A percentile compares a stretch with the other conserved stretches of the same genome.
phyloP scores from a whole-genome alignment of 2,888 invertebrate genomes.

The Beris chalybata region DNA sequence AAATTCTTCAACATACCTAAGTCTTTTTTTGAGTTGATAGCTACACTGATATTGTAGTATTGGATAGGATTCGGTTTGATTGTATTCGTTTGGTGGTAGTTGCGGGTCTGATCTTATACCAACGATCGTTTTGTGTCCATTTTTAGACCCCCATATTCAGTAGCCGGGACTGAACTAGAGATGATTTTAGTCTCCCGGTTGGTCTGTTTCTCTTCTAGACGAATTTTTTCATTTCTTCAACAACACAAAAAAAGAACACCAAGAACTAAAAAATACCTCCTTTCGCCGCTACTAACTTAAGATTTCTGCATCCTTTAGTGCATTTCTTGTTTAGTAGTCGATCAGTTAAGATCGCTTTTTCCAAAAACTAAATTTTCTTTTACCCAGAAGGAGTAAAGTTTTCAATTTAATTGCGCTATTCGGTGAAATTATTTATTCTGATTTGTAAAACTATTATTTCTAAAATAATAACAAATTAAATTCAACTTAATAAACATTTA shows the following conservation, averaged over 20 bases:
- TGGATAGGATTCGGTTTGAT: too few species aligned
- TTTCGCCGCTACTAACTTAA: conserved; percentile 25
- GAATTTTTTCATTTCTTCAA: conserved; percentile 2
- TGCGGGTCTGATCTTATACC: too few species aligned
- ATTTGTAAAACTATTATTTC: too few species aligned
- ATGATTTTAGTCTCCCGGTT: conserved; percentile 18
- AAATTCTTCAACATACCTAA: too few species aligned
- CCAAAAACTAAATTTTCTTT: conserved; percentile 1
- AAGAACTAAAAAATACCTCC: conserved; percentile 10
- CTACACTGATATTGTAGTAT: too few species aligned
- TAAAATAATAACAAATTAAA: too few species aligned
- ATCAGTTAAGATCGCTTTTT: conserved; percentile 51
- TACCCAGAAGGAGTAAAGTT: too few species aligned
- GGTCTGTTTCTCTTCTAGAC: conserved; percentile 23
- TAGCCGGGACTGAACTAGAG: conserved; percentile 11
- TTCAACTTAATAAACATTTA: too few species aligned
- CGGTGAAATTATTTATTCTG: too few species aligned
- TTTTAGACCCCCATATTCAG: conserved; percentile 42
- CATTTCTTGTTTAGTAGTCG: conserved; percentile 56
- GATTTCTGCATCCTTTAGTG: conserved; percentile 57
- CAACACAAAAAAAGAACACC: conserved; percentile 1
- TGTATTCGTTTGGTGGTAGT: too few species aligned
- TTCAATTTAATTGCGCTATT: too few species aligned
- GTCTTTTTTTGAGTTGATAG: too few species aligned
- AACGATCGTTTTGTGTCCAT: conserved; percentile 39